A percentile compares a stretch with the other conserved stretches of the same genome.
phyloP scores from a whole-genome alignment of 2,797 vertebrate species.

The Uromys caudimaculatus region DNA sequence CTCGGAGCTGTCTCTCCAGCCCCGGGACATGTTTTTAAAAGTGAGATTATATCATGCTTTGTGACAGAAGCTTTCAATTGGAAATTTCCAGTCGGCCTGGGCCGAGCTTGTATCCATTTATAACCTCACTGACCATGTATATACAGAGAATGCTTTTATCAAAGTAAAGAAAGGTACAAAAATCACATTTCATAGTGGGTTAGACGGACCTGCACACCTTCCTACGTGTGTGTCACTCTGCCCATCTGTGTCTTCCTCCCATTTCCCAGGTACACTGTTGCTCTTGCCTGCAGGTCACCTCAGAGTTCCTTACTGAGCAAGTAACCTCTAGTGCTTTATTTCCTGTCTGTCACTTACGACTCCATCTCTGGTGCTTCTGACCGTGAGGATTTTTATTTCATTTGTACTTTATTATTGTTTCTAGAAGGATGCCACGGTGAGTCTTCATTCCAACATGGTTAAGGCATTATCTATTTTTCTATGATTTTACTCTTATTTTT shows the following conservation, averaged over 20 bases:
- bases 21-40: neutral
- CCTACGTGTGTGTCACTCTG: neutral
- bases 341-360: neutral
- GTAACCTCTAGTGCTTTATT: neutral
- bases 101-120: neutral
- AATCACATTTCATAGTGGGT: neutral
- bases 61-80: neutral
- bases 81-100: neutral
- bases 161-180: neutral
- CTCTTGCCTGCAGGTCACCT: neutral
- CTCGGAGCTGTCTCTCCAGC: neutral
- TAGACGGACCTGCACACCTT: neutral
- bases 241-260: neutral
- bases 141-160: neutral
- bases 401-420: neutral
- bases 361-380: neutral
- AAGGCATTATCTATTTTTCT: neutral
- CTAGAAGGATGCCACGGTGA: neutral
- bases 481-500: neutral
- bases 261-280: neutral
- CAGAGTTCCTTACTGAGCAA: neutral
- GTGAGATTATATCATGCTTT: neutral
- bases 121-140: neutral
- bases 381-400: neutral
- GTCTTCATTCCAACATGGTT: neutral